phyloP scores from a whole-genome alignment of 2,113 vertebrate species.

The Ahaetulla prasina region DNA sequence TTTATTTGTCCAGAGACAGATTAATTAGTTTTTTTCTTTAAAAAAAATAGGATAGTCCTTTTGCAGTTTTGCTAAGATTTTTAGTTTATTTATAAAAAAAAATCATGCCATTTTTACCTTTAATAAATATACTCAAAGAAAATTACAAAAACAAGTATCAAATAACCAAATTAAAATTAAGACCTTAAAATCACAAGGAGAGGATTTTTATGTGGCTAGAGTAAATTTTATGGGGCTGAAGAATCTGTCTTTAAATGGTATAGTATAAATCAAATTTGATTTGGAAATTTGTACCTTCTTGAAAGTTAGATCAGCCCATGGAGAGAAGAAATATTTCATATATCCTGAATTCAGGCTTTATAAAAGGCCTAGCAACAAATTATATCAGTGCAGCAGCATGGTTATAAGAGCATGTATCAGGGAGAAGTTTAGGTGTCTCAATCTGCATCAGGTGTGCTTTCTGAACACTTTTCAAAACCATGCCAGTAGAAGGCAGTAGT shows the following conservation, averaged over 20 bases:
- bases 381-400: background rate
- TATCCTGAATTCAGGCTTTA: background rate
- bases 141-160: background rate
- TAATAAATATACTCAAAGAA: background rate
- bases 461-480: background rate
- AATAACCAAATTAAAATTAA: background rate
- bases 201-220: background rate
- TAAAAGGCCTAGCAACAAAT: background rate
- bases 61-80: background rate
- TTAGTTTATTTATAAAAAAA: background rate
- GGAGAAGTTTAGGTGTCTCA: background rate
- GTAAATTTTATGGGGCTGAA: background rate
- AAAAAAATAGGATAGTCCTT: background rate
- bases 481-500: background rate
- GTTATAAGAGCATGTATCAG: background rate
- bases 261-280: background rate
- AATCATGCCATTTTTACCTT: background rate
- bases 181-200: background rate
- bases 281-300: background rate
- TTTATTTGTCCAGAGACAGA: background rate
- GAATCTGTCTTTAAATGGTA: background rate
- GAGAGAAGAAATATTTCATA: background rate
- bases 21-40: background rate
- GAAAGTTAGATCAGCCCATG: background rate
- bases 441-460: background rate